phyloP scores from a whole-genome alignment of 2,113 vertebrate genomes.

The Caranx melampygus region DNA sequence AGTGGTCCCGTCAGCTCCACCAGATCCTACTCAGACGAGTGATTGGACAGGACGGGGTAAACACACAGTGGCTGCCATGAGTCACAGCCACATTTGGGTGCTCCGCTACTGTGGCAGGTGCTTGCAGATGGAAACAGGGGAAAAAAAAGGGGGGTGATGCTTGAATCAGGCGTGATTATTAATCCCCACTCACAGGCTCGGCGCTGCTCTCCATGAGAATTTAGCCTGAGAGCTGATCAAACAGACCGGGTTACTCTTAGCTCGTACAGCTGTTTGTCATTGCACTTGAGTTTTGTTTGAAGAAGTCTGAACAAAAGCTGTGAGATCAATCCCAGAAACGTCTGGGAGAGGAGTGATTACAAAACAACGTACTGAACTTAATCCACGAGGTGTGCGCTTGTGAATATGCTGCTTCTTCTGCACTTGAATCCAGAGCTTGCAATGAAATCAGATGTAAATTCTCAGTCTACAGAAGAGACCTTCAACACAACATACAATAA shows the following conservation, averaged over 20 bases:
- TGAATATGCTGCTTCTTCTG: not conserved
- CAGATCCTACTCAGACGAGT: not conserved
- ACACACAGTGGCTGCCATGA: not conserved
- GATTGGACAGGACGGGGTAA: slow-evolving; percentile 28
- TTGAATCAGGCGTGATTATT: slow-evolving; percentile 17
- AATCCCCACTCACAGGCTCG: slow-evolving; percentile 31
- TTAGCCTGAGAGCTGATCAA: slow-evolving; percentile 40
- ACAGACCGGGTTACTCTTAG: slow-evolving; percentile 12
- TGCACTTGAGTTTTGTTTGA: not conserved
- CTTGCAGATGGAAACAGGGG: slow-evolving; percentile 16
- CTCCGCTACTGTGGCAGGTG: slow-evolving; percentile 1
- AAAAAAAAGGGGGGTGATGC: slow-evolving; percentile 2
- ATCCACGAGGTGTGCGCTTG: not conserved
- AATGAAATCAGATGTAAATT: not conserved
- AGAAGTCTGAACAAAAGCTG: slow-evolving; percentile 9
- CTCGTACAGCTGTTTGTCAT: slow-evolving; percentile 4
- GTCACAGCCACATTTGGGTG: slow-evolving; percentile 1
- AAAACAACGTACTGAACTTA: not conserved
- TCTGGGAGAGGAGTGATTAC: not conserved
- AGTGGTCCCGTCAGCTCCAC: slow-evolving; percentile 11
- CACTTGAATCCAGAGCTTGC: not conserved
- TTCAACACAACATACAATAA: no score
- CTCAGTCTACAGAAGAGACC: no score
- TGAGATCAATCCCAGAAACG: not conserved
- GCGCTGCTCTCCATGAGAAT: slow-evolving; percentile 13